Evolutionary conservation across 2,113 vertebrate species (phyloP).

Genomic region (Melospiza georgiana): DNA sequence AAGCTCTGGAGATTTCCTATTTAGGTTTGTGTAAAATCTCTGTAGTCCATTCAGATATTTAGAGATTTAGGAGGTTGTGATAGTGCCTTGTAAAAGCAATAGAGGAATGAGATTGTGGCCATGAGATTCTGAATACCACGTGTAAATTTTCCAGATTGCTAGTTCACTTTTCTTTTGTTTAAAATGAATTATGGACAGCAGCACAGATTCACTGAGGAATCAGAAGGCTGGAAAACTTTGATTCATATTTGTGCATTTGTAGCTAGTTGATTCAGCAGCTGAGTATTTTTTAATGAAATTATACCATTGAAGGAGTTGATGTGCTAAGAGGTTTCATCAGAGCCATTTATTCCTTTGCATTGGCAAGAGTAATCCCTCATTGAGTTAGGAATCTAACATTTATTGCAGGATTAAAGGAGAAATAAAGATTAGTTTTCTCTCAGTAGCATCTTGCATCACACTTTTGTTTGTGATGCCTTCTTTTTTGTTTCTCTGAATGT

Average conservation of each 20-base stretch:
- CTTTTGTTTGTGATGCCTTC: background rate
- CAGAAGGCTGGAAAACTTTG: background rate
- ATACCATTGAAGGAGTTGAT: background rate
- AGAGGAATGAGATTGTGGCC: background rate
- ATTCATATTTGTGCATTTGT: background rate
- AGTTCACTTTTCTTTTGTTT: background rate
- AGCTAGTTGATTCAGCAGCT: background rate
- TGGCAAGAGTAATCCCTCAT: background rate
- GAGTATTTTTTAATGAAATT: background rate
- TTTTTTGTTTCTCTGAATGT: background rate
- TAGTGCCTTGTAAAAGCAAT: background rate
- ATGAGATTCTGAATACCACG: background rate
- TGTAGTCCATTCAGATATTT: background rate
- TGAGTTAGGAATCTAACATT: background rate
- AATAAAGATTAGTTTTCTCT: background rate
- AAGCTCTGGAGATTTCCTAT: background rate
- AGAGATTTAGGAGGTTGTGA: background rate
- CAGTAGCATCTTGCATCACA: background rate
- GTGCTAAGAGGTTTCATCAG: background rate
- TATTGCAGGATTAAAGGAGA: background rate
- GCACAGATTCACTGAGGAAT: background rate
- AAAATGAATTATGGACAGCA: background rate
- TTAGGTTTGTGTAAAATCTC: background rate
- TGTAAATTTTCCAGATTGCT: fast-evolving
- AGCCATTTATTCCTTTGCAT: background rate